phyloP scores from a whole-genome alignment of 2,113 vertebrate genomes.

The Callospermophilus lateralis region DNA sequence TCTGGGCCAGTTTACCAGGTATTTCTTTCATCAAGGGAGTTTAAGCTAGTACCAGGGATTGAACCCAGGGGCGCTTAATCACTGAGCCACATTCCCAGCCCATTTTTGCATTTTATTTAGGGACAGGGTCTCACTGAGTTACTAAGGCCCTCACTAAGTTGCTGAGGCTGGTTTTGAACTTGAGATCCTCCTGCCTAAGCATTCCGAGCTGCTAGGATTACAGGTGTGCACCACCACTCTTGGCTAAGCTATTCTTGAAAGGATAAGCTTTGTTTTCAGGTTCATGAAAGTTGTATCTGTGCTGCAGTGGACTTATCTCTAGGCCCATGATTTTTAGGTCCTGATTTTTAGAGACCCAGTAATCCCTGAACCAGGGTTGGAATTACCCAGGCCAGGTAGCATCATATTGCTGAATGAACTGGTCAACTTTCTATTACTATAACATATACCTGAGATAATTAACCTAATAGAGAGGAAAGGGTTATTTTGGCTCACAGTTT shows the following conservation, averaged over 20 bases:
- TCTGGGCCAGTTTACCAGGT: neutral
- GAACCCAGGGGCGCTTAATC: too few relatives aligned
- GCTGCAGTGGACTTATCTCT: neutral
- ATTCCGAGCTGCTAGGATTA: too few relatives aligned
- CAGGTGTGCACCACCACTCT: too few relatives aligned
- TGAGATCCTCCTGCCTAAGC: too few relatives aligned
- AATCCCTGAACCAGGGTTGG: neutral
- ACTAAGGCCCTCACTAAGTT: too few relatives aligned
- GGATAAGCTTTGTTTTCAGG: neutral
- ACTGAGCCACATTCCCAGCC: too few relatives aligned
- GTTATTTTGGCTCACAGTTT: neutral
- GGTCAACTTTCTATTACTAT: neutral
- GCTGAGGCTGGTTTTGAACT: too few relatives aligned
- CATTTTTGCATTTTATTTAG: too few relatives aligned
- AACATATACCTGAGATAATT: neutral
- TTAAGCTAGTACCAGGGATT: neutral
- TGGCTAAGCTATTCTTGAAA: neutral
- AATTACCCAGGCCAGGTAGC: neutral
- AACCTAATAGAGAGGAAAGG: neutral
- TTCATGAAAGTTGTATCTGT: neutral
- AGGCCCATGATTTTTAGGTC: neutral
- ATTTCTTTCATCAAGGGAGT: neutral
- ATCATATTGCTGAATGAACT: neutral
- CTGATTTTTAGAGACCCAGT: neutral
- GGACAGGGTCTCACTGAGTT: too few relatives aligned